Base-by-base conservation (phyloP, 2,797 vertebrate species). In the Serranus cabrilla region DNA sequence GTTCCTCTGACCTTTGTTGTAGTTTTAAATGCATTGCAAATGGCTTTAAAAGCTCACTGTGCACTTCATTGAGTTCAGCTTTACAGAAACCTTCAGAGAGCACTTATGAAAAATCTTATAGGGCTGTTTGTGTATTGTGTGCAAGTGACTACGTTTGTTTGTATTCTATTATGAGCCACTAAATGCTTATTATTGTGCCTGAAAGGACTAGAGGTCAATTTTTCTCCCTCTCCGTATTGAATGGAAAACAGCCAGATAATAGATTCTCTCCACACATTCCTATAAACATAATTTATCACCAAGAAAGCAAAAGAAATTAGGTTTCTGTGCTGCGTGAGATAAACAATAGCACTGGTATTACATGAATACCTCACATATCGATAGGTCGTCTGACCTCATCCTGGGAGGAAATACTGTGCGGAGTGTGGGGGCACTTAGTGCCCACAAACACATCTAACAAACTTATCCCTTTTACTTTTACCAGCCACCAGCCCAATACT, bases 261-360 rank as follows among this genome's bases (percentile, higher is more conserved):
- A 81, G 50, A 91, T 91, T 89, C 58, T 71, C 61, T 25, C 60
- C 57, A 65, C 71, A 81, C 63, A 84, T 82, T 85, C 56, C 68
- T 46, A 78, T 76, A 85, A 87, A 90, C 83, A 84, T 87, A 85
- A 92, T 91, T 88, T 66, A 89, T 92, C 87, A 89, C 49, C 46
- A 71, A 62, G 71, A 83, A 87, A 55, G 81, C 72, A 78, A 87
- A 79, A 83, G 37, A 88, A 87, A 89, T 86, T 64, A 78, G 51
- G 65, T 89, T 82, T 88, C 50, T 67, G 66, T 21, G 61, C 21
- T 0, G 57, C 47, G 54, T 14, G 64, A 81, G 84, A 86, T 84
- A 87, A 87, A 87, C 83, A 88, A 82, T 68, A 81, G 68, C 60
- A 45, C 56, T 46, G 34, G 20, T 77, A 84, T 85, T 74, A 84